Conservation (phyloP, 2,113 vertebrate genomes). For the Agapornis roseicollis region DNA sequence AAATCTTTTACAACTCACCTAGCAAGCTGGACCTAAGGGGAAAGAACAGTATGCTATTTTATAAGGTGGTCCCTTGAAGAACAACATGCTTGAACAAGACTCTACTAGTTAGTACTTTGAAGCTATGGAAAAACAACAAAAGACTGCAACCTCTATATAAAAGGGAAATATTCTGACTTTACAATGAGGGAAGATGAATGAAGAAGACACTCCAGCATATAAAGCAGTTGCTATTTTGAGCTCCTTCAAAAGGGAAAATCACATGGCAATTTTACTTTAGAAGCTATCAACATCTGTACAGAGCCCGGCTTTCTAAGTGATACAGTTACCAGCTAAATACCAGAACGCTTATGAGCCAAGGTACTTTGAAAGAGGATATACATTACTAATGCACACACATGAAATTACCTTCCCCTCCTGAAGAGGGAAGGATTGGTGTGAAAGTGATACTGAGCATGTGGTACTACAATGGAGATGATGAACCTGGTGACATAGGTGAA, state of each 20-base stretch:
- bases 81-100: neutral
- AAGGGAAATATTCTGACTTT: conserved; percentile 37
- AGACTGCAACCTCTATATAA: neutral
- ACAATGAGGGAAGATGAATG: conserved; percentile 26
- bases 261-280: neutral
- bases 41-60: neutral
- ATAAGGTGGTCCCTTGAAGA: neutral
- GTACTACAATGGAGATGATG: neutral
- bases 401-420: neutral
- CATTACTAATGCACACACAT: neutral
- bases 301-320: neutral
- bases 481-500: neutral
- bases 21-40: neutral
- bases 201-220: conserved; percentile 11
- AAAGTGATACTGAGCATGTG: neutral
- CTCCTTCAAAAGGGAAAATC: conserved; percentile 8
- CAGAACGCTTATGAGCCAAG: neutral
- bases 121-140: conserved; percentile 3
- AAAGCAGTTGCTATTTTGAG: conserved; percentile 46
- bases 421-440: neutral
- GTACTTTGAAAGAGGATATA: neutral
- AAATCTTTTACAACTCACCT: neutral
- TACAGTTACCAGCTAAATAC: neutral
- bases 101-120: neutral
- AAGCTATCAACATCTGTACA: neutral